These are phyloP conservation scores for Bombylius major DNA, from an alignment of 2,888 invertebrate species.

Conservation along the genomic window DNA sequence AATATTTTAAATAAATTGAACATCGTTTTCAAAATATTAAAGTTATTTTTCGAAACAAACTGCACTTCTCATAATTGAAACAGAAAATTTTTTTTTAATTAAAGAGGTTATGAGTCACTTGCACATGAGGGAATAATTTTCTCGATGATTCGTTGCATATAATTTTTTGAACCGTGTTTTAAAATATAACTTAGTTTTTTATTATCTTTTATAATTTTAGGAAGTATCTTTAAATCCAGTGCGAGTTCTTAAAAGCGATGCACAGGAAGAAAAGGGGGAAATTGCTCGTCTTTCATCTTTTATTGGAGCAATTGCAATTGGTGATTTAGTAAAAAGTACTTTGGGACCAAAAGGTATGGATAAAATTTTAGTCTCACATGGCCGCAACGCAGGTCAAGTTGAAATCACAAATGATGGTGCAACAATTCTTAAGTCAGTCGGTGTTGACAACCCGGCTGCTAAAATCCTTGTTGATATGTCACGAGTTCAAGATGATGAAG, in stretches of 20 bases:
- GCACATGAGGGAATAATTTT: no score
- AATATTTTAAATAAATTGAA: no score
- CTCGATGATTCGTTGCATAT: no score
- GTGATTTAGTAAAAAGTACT: conserved; percentile 95
- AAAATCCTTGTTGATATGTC: conserved; percentile 99
- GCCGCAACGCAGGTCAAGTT: conserved; percentile 69
- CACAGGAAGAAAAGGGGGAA: conserved; percentile 96
- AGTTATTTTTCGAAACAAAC: no score
- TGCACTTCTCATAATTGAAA: no score
- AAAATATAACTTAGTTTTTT: background rate
- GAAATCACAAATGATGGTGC: conserved; percentile 99
- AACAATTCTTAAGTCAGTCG: conserved; percentile 90
- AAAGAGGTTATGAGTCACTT: no score
- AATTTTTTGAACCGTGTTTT: background rate
- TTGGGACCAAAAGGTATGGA: conserved; percentile 99
- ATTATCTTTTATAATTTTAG: conserved; percentile 15
- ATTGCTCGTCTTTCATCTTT: conserved; percentile 95
- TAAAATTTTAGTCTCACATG: conserved; percentile 71
- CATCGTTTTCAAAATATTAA: no score
- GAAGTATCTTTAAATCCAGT: conserved; percentile 86
- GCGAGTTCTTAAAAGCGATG: conserved; percentile 86
- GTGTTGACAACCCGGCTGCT: conserved; percentile 97
- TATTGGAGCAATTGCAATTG: conserved; percentile 96
- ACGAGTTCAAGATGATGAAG: conserved; percentile 97
- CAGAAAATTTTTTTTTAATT: no score